Conservation (phyloP, 1,140 invertebrate species). For the Sipha flava region DNA sequence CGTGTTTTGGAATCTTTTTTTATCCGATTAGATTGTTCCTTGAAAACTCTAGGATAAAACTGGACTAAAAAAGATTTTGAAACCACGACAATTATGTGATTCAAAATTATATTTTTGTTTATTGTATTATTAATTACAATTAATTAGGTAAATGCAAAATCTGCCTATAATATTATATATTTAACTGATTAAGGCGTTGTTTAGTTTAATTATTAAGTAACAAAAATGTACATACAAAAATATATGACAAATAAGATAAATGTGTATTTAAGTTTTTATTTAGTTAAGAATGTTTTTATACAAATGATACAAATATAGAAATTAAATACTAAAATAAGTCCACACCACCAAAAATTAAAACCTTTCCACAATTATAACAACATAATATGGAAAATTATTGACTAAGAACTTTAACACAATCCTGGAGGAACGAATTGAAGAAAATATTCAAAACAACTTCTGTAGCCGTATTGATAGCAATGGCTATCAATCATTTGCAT, state of each 20-base stretch:
- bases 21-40: conserved; percentile 7
- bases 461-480: no score
- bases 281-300: not conserved
- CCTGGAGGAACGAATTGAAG: not conserved
- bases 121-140: not conserved
- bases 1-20: conserved; percentile 29
- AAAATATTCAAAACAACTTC: not conserved
- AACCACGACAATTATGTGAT: conserved; percentile 1
- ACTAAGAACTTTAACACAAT: not conserved
- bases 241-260: conserved; percentile 1
- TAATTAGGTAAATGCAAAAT: not conserved
- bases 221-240: conserved; percentile 11
- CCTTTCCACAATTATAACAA: not conserved
- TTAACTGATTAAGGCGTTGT: conserved; percentile 27
- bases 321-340: not conserved
- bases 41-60: not conserved
- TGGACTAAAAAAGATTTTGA: conserved; percentile 21
- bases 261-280: not conserved
- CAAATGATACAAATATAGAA: not conserved
- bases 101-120: conserved; percentile 13
- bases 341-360: not conserved
- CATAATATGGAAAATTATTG: not conserved
- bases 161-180: not conserved
- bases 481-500: not conserved
- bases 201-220: conserved; percentile 15